Percentiles rank a stretch among this genome's conserved stretches.
Conservation (phyloP, 64 coral and sea anemone genomes). For the Pocillopora verrucosa region DNA sequence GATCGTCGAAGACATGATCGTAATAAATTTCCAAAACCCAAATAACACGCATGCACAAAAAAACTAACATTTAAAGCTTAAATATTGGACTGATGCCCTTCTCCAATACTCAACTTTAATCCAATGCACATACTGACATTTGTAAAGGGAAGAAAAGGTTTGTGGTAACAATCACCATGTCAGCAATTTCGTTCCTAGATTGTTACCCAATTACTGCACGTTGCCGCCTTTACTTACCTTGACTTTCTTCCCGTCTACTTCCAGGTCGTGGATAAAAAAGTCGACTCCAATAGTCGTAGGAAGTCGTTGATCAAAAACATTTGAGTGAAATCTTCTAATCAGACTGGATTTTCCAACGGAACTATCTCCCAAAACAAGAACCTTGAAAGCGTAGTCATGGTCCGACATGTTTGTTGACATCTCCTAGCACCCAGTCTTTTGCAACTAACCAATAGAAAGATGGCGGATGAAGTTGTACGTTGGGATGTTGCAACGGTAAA, state of each 20-base stretch:
- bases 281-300: slow-evolving; percentile 86
- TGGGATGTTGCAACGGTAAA: not conserved
- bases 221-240: slow-evolving; percentile 31
- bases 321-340: slow-evolving; percentile 57
- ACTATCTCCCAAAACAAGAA: slow-evolving; percentile 74
- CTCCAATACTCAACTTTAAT: too few relatives aligned
- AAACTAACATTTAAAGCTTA: too few relatives aligned
- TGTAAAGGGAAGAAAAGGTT: too few relatives aligned
- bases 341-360: slow-evolving; percentile 88
- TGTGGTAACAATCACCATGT: too few relatives aligned
- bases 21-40: too few relatives aligned
- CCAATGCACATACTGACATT: too few relatives aligned
- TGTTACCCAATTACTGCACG: not conserved
- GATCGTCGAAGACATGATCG: too few relatives aligned
- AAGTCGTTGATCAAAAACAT: slow-evolving; percentile 62
- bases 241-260: slow-evolving; percentile 77
- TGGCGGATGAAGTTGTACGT: not conserved
- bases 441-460: not conserved
- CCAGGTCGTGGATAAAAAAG: slow-evolving; percentile 85
- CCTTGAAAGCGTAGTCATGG: slow-evolving; percentile 68
- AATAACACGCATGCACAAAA: too few relatives aligned
- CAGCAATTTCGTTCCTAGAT: too few relatives aligned
- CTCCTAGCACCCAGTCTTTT: slow-evolving; percentile 10
- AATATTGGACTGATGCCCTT: too few relatives aligned
- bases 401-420: slow-evolving; percentile 30